Base-by-base conservation (phyloP, 2,113 vertebrate genomes). In the Bungarus multicinctus region DNA sequence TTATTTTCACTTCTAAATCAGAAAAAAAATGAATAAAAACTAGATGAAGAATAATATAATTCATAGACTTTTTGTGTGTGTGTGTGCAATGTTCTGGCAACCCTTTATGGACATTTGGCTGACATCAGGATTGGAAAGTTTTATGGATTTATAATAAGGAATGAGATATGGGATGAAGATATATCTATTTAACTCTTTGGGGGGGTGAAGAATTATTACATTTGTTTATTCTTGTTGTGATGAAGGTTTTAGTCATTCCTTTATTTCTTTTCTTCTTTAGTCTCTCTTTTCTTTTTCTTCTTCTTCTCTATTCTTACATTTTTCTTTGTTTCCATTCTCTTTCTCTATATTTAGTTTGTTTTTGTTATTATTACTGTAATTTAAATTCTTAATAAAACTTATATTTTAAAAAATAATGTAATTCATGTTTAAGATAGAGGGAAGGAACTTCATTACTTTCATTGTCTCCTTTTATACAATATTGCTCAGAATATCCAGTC, bases 401-500 rank as follows among this genome's bases (percentile, higher is more conserved):
- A 74, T 74, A 74, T 8, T 34, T 39, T 7, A 22, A 81, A 91
- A 92, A 93, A 64, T 30, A 53, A 14, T 18, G 5, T 22, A 11
- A 22, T 34, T 53, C 22, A 57, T 22, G 53, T 86, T 14, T 50
- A 60, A 90, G 43, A 39, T 1, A 5, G 0, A 88, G 64, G 60
- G 53, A 64, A 81, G 39, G 8, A 34, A 2, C 4, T 52, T 89
- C 22, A 30, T 90, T 85, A 64, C 25, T 58, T 47, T 3, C 18
- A 54, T 58, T 23, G 5, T 20, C 12, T 69, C 39, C 90, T 92
- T 39, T 50, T 34, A 43, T 22, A 52, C 45, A 89, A 45, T 53
- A 91, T 50, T 87, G 30, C 22, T 89, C 91, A 94, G 39, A 45
- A 4, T 53, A 54, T 39, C 60, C 93, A 92, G 91, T 23, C 52